Percentiles rank a stretch among this genome's conserved stretches.
These are phyloP conservation scores for Heteropelma amictum DNA, from an alignment of 2,888 invertebrate genomes.

Conservation along the genomic window DNA sequence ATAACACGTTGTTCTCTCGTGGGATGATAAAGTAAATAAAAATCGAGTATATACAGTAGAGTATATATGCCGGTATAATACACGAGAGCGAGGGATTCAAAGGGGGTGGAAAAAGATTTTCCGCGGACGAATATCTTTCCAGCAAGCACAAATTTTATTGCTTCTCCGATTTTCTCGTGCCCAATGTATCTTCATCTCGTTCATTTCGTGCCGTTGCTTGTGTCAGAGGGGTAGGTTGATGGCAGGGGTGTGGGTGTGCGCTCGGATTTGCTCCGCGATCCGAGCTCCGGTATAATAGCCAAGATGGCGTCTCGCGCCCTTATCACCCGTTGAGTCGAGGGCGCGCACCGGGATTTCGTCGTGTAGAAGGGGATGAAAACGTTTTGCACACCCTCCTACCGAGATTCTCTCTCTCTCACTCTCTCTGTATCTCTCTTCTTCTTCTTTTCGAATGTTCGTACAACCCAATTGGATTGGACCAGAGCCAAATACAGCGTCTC, in stretches of 20 bases:
- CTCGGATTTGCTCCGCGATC: conserved; percentile 41
- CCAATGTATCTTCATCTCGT: conserved; percentile 59
- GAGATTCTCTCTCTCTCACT: background rate
- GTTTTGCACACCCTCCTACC: conserved; percentile 26
- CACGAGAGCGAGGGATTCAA: background rate
- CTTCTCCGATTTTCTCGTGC: conserved; percentile 34
- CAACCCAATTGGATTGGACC: conserved; percentile 73
- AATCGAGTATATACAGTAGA: conserved; percentile 8
- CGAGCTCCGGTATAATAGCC: conserved; percentile 67
- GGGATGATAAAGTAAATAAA: conserved; percentile 45
- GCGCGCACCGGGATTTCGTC: conserved; percentile 30
- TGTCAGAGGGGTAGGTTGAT: conserved; percentile 1
- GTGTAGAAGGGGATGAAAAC: conserved; percentile 42
- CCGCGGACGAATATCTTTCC: conserved; percentile 37
- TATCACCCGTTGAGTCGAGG: conserved; percentile 65
- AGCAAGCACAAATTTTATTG: conserved; percentile 56
- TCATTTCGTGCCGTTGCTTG: conserved; percentile 27
- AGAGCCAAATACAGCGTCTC: conserved; percentile 74
- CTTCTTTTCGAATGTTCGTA: conserved; percentile 28
- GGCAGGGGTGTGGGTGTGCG: background rate
- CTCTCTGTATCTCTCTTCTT: too few relatives aligned
- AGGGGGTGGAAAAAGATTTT: conserved; percentile 30
- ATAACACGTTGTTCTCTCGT: conserved; percentile 6
- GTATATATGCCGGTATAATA: background rate
- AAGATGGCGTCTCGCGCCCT: conserved; percentile 69